Evolutionary conservation across 2,113 vertebrate genomes (phyloP), one percentile per base, ranked within the genome.

Genomic region (Cebus imitator): DNA sequence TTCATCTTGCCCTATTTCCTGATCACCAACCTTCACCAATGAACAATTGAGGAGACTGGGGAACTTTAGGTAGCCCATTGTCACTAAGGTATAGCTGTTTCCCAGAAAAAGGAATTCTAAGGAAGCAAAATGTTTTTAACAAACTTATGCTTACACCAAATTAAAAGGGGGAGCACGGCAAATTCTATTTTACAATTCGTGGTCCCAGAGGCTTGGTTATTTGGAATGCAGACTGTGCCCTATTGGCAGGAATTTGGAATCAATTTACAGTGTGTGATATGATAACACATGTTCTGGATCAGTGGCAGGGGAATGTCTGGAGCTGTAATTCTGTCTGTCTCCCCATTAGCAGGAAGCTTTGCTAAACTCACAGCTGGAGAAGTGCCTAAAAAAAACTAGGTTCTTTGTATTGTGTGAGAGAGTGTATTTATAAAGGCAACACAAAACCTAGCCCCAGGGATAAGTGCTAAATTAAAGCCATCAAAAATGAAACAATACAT

Each of bases 271-370:
- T 68, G 64, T 90, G 90, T 85, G 84, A 79, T 35, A 9, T 0
- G 57, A 93, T 90, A 93, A 79, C 12, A 1, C 11, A 16, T 81
- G 97, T 90, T 0, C 0, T 85, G 96, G 92, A 55, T 86, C 94
- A 43, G 95, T 0, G 27, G 90, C 84, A 95, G 91, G 90, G 82
- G 95, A 95, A 83, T 8, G 95, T 64, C 52, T 13, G 14, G 94
- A 91, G 97, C 96, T 95, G 97, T 95, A 97, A 97, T 92, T 52
- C 27, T 94, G 93, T 52, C 30, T 91, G 92, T 92, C 94, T 98
- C 83, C 70, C 95, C 80, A 89, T 97, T 85, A 73, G 81, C 93
- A 73, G 91, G 66, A 96, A 97, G 88, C 52, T 79, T 87, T 93
- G 90, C 87, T 68, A 4, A 94, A 97, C 43, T 96, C 80, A 76